Percentiles rank a stretch among this genome's conserved stretches.
Evolutionary conservation across 2,113 vertebrate species (phyloP).

Genomic region (Choloepus hoffmanni): DNA sequence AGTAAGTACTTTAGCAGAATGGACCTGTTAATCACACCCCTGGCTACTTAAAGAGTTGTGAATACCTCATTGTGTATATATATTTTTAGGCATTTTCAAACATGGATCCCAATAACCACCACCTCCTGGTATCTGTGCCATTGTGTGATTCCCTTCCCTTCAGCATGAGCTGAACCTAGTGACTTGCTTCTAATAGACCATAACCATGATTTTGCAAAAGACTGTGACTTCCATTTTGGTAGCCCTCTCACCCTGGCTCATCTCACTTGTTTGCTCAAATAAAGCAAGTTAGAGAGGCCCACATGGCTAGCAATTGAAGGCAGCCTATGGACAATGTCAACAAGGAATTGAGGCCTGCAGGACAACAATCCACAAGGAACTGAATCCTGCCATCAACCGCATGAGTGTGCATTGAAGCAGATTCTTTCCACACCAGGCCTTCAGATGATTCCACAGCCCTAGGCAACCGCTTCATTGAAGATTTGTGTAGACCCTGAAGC

Average conservation of each 20-base stretch:
- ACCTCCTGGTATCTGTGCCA: neutral
- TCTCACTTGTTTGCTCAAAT: neutral
- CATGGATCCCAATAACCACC: neutral
- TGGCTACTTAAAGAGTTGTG: neutral
- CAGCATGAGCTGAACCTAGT: neutral
- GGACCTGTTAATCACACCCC: neutral
- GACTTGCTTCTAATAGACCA: neutral
- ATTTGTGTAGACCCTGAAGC: neutral
- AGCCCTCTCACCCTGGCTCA: neutral
- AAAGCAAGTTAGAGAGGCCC: neutral
- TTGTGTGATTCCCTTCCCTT: neutral
- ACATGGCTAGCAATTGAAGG: neutral
- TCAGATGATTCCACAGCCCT: neutral
- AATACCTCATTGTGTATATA: neutral
- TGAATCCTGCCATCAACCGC: neutral
- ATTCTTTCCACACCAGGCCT: neutral
- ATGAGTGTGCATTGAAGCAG: neutral
- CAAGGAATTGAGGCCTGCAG: neutral
- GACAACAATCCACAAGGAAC: neutral
- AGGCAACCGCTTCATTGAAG: neutral
- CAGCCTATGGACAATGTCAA: neutral
- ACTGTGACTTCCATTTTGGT: neutral
- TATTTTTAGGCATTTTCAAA: too few relatives aligned
- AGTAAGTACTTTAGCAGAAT: neutral
- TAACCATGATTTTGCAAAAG: neutral